A percentile compares a stretch with the other conserved stretches of the same genome.
These are phyloP conservation scores for Caretta caretta DNA, from an alignment of 2,113 vertebrate genomes.

Conservation along the genomic window DNA sequence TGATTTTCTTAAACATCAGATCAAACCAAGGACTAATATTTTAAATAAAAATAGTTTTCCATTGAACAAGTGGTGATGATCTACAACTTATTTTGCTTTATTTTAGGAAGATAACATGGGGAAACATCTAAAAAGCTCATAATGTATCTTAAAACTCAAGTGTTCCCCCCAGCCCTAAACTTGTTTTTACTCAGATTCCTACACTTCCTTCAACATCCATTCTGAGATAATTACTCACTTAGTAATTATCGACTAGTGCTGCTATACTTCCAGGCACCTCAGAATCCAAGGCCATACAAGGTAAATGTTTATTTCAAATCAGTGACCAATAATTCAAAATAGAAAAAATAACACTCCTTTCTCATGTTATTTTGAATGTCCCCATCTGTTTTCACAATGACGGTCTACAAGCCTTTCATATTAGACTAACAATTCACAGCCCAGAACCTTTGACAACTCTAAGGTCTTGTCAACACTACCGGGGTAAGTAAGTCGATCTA, in stretches of 20 bases:
- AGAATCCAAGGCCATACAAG: neutral
- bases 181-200: neutral
- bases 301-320: neutral
- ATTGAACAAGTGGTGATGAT: neutral
- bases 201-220: neutral
- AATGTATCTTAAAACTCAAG: neutral
- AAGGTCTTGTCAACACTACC: neutral
- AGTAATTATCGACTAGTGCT: too few species aligned
- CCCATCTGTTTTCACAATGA: neutral
- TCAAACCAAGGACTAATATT: neutral
- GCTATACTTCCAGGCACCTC: neutral
- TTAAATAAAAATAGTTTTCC: neutral
- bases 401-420: neutral
- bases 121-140: neutral
- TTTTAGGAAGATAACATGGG: neutral
- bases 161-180: neutral
- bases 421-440: neutral
- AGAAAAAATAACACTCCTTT: neutral
- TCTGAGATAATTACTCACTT: neutral
- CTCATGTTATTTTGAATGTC: neutral
- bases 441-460: neutral
- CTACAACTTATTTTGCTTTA: neutral
- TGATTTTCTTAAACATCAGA: neutral
- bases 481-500: too few species aligned
- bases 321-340: neutral